phyloP scores from a whole-genome alignment of 2,888 invertebrate genomes.

The Tipula vernalis region DNA sequence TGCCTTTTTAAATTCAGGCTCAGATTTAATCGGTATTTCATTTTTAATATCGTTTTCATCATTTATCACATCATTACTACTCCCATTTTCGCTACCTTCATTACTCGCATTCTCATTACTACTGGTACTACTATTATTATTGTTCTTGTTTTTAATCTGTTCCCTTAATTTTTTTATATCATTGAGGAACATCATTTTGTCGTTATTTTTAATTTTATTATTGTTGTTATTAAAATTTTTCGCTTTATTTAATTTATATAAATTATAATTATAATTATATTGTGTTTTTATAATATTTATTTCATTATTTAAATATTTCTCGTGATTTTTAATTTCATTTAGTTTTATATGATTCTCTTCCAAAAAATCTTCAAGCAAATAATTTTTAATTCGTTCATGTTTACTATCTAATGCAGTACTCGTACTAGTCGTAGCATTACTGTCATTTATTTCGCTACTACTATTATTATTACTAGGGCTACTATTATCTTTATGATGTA shows the following conservation, averaged over 20 bases:
- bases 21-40: background rate
- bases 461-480: background rate
- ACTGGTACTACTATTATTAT: background rate
- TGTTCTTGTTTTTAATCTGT: slow-evolving; percentile 22
- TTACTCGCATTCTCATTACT: background rate
- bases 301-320: slow-evolving; percentile 28
- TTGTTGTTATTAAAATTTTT: slow-evolving; percentile 23
- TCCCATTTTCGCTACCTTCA: background rate
- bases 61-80: background rate
- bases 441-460: slow-evolving; percentile 15
- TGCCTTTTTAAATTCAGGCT: background rate
- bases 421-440: slow-evolving; percentile 19
- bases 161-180: slow-evolving; percentile 30
- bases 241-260: slow-evolving; percentile 27
- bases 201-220: slow-evolving; percentile 24
- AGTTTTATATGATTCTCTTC: slow-evolving; percentile 34
- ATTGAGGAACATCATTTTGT: slow-evolving; percentile 29
- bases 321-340: slow-evolving; percentile 29
- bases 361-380: slow-evolving; percentile 41
- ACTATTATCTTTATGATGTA: background rate
- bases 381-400: slow-evolving; percentile 39
- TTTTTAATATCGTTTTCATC: background rate
- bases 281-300: slow-evolving; percentile 27
- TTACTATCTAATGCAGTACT: background rate
- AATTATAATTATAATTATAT: slow-evolving; percentile 31